These are phyloP conservation scores for Polia nebulosa DNA, from an alignment of 2,888 invertebrate species.

Conservation along the genomic window DNA sequence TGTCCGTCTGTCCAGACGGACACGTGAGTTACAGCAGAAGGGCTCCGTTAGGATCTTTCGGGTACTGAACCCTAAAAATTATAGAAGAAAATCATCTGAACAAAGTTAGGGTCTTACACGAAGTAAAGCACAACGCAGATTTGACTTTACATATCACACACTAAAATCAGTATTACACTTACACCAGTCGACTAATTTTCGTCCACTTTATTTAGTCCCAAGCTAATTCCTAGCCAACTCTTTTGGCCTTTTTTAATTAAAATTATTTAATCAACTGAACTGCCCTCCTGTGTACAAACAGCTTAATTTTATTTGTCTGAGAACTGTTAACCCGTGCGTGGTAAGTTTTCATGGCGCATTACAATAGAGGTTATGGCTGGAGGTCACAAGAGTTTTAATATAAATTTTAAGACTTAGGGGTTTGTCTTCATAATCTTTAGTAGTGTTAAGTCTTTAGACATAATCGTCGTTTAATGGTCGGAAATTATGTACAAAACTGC, in stretches of 20 bases:
- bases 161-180: not conserved
- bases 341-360: constrained; percentile 41
- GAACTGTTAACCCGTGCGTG: constrained; percentile 41
- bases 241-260: constrained; percentile 48
- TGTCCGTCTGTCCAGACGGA: no score
- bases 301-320: constrained; percentile 53
- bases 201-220: constrained; percentile 8
- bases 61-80: no score
- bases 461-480: not conserved
- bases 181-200: constrained; percentile 1
- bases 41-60: no score
- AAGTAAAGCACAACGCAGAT: not conserved
- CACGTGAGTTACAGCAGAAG: no score
- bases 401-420: constrained; percentile 1
- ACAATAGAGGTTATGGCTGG: constrained; percentile 11
- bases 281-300: constrained; percentile 43
- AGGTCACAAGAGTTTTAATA: constrained; percentile 17
- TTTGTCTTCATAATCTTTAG: not conserved
- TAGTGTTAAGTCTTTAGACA: not conserved
- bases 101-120: no score
- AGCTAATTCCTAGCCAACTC: constrained; percentile 10
- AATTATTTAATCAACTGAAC: constrained; percentile 34
- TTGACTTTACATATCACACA: not conserved
- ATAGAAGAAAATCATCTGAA: no score
- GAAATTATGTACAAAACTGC: not conserved